Base-by-base conservation (phyloP, 2,888 invertebrate genomes). In the Papilio protenor region DNA sequence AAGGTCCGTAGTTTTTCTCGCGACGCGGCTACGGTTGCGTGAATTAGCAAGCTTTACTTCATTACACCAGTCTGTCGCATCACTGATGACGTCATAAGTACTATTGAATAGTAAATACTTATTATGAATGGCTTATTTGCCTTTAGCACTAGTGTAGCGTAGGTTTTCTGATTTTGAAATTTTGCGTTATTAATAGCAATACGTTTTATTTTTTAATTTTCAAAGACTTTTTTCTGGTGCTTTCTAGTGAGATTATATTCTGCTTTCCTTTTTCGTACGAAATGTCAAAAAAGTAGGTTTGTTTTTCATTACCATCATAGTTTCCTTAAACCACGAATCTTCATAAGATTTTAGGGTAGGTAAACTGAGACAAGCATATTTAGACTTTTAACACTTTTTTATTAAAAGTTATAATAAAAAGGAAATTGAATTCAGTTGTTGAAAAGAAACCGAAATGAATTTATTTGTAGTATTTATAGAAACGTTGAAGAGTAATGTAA, bases 1-100 rank as follows among this genome's bases (percentile, higher is more conserved):
- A 91, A 89, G 85, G 82, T 73, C 80, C 80, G 82, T 84, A 87
- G 87, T 90, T 89, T 91, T 92, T 89, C 86, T 82, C 83, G 82
- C 40, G 49, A 57, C 40, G 69, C 40, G 81, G 84, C 83, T 84
- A 81, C 83, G 85, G 83, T 85, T 87, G 84, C 87, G 85, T 83
- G 86, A 87, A 81, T 82, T 82, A 82, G 78, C 78, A 79, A 59
- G 76, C 76, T 73, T 66, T 76, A 76, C 75, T 78, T 76, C 76
- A 79, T 79, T 79, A 79, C 76, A 70, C 78, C 59, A 72, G 72
- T 64, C 66, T 75, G 64, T 55, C n/a, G 72, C 27, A 55, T 75
- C 64, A 78, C 49, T 57, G 52, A 78, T 75, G 71, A 72, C 64
- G 75, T 33, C 64, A 75, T 40, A 33, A 52, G 74, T 61, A 52